A percentile compares a stretch with the other conserved stretches of the same genome.
Evolutionary conservation across 2,797 vertebrate species (phyloP).

Genomic region (Microctenopoma stevenorrisi): DNA sequence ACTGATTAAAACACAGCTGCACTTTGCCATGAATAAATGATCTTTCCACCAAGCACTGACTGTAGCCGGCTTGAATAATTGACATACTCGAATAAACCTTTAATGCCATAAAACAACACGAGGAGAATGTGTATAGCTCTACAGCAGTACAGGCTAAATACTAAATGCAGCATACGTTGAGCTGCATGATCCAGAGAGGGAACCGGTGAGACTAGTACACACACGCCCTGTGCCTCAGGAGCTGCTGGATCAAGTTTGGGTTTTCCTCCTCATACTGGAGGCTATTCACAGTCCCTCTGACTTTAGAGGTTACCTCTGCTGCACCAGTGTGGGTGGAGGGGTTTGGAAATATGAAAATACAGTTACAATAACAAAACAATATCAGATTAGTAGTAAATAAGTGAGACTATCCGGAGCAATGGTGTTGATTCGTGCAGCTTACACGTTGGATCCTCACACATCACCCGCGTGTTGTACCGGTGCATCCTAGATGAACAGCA

Average conservation of each 20-base stretch:
- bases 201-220: slow-evolving; percentile 49
- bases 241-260: slow-evolving; percentile 65
- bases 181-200: slow-evolving; percentile 37
- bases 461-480: not conserved
- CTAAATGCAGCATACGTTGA: slow-evolving; percentile 33
- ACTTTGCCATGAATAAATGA: slow-evolving; percentile 55
- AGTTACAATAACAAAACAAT: not conserved
- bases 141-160: slow-evolving; percentile 45
- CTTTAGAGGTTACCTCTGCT: slow-evolving; percentile 61
- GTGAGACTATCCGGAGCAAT: not conserved
- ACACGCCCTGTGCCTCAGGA: slow-evolving; percentile 48
- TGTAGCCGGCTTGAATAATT: slow-evolving; percentile 56
- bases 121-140: slow-evolving; percentile 14
- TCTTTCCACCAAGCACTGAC: slow-evolving; percentile 34
- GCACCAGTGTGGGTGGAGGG: slow-evolving; percentile 50
- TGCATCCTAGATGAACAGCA: not conserved
- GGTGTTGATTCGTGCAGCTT: not conserved
- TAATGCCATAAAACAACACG: slow-evolving; percentile 29
- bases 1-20: slow-evolving; percentile 47
- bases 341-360: slow-evolving; percentile 8
- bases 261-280: slow-evolving; percentile 70
- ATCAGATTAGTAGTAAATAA: not conserved
- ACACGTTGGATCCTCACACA: not conserved
- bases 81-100: slow-evolving; percentile 52
- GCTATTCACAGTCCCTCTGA: slow-evolving; percentile 67